Evolutionary conservation across 2,113 vertebrate species (phyloP), one percentile per base, ranked within the genome.

Genomic region (Bostrychus sinensis): DNA sequence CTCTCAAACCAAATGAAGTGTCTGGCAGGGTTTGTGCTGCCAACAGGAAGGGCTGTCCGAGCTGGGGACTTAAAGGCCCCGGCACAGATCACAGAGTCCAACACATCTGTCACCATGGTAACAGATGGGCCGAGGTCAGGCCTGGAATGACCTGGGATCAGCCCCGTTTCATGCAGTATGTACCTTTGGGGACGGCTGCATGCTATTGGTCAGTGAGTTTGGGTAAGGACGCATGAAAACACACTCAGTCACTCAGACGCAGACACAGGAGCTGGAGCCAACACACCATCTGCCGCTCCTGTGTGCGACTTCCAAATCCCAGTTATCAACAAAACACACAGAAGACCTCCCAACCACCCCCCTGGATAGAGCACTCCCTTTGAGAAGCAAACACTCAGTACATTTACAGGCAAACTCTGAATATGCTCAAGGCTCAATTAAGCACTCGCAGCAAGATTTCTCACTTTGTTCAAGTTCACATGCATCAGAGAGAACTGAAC

Each of bases 311-410:
- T 91, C 89, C 87, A 91, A 90, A 89, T 89, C 83, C 85, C 77
- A 68, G 82, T 91, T 90, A 92, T 90, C 90, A 90, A 87, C 85
- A 90, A 88, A 90, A 89, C 80, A 86, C 87, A 90, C 86, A 89
- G 78, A 74, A 73, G 75, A 86, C 87, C 80, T 86, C 82, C 75
- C 77, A 72, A 77, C 72, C 61, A 72, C 56, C 76, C 66, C 65
- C 50, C 74, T 70, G 62, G 62, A 82, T 59, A 77, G 39, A 81
- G 56, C 19, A 56, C 56, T 77, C 63, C 46, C 57, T 81, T 73
- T 77, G 70, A 80, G 53, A 56, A 55, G 41, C 56, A 51, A 22
- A 3, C 62, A 26, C 38, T 56, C 64, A 28, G 36, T 61, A 48
- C 70, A 56, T 36, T 41, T 65, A 20, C 45, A 20, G 56, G 28